Evolutionary conservation across 2,888 invertebrate genomes (phyloP).

Genomic region (Nysson spinosus): DNA sequence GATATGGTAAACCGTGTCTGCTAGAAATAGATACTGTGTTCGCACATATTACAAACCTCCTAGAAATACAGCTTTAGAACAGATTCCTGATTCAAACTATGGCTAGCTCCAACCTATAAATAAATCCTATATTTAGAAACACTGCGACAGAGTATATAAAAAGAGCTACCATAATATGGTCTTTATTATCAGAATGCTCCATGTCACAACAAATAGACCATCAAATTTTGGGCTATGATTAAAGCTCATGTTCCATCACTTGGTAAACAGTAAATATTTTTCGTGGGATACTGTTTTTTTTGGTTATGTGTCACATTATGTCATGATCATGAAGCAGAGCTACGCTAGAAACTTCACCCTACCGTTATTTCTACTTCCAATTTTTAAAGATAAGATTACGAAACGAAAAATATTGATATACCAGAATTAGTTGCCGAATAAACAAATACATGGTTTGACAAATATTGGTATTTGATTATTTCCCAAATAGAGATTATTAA

Average conservation of each 20-base stretch:
- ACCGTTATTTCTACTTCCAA: neutral
- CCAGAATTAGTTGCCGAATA: too few species aligned
- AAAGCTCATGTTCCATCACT: slow-evolving; percentile 44
- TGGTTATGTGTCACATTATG: slow-evolving; percentile 55
- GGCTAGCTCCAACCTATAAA: slow-evolving; percentile 73
- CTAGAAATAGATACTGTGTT: slow-evolving; percentile 33
- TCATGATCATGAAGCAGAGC: slow-evolving; percentile 31
- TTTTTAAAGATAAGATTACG: too few species aligned
- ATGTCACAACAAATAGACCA: slow-evolving; percentile 28
- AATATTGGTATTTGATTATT: too few species aligned
- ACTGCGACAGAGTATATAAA: slow-evolving; percentile 39
- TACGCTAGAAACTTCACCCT: slow-evolving; percentile 14
- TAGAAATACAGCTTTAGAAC: slow-evolving; percentile 62
- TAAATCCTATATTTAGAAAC: slow-evolving; percentile 72
- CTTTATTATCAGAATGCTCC: slow-evolving; percentile 36
- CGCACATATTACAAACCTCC: slow-evolving; percentile 56
- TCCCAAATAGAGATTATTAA: too few species aligned
- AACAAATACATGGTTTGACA: too few species aligned
- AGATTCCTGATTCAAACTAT: slow-evolving; percentile 61
- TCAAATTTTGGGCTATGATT: slow-evolving; percentile 21
- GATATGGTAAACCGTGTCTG: slow-evolving; percentile 4
- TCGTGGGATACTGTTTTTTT: slow-evolving; percentile 39
- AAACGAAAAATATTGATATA: too few species aligned
- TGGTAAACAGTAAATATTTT: slow-evolving; percentile 59
- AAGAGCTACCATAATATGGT: slow-evolving; percentile 48